Percentiles rank a stretch among this genome's conserved stretches.
phyloP scores from a whole-genome alignment of 1,140 invertebrate genomes.

The Grapholita molesta region DNA sequence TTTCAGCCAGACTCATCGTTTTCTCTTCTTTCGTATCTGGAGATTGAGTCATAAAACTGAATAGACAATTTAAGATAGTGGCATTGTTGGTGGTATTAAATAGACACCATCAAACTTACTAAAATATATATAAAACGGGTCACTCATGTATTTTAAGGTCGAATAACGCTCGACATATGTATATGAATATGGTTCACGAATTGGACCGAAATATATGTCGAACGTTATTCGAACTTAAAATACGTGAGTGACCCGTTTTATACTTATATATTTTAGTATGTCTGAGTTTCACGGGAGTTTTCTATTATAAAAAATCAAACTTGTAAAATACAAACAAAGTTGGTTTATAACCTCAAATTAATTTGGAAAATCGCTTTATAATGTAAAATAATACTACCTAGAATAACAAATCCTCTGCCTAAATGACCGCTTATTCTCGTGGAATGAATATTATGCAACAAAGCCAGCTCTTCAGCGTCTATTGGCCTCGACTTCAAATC shows the following conservation, averaged over 20 bases:
- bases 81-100: not conserved
- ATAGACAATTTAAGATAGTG: not conserved
- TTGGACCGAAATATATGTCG: too few relatives aligned
- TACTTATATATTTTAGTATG: too few relatives aligned
- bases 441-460: constrained; percentile 76
- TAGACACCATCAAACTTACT: not conserved
- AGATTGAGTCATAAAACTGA: not conserved
- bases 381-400: constrained; percentile 44
- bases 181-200: too few relatives aligned
- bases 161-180: too few relatives aligned
- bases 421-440: constrained; percentile 79
- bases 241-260: too few relatives aligned
- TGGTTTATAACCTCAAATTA: too few relatives aligned
- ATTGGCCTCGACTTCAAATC: constrained; percentile 49
- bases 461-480: constrained; percentile 78
- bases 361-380: too few relatives aligned
- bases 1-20: constrained; percentile 55
- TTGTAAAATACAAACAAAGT: too few relatives aligned
- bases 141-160: too few relatives aligned
- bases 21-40: constrained; percentile 71
- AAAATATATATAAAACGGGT: not conserved
- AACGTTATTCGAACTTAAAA: too few relatives aligned
- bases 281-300: too few relatives aligned
- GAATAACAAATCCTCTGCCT: constrained; percentile 80
- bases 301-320: too few relatives aligned